Evolutionary conservation across 2,888 invertebrate species (phyloP).

Genomic region (Leptura quadrifasciata): DNA sequence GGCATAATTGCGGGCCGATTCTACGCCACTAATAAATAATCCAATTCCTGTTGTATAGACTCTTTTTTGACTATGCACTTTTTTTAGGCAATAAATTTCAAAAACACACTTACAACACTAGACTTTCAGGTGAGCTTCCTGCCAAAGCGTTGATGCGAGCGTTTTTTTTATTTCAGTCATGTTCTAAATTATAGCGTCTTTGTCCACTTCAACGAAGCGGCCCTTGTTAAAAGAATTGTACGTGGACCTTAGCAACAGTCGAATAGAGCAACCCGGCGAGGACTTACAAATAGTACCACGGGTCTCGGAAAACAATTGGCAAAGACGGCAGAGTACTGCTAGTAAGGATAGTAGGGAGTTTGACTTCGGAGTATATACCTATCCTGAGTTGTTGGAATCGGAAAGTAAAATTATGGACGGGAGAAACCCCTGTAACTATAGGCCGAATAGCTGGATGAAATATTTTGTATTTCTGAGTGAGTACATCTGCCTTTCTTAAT

Average conservation of each 20-base stretch:
- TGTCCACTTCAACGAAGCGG: neutral
- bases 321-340: constrained; percentile 29
- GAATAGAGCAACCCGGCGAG: neutral
- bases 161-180: constrained; percentile 19
- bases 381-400: constrained; percentile 3
- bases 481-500: neutral
- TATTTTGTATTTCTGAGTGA: constrained; percentile 25
- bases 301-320: neutral
- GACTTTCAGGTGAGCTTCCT: constrained; percentile 41
- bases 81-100: constrained; percentile 37
- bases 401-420: neutral
- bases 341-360: constrained; percentile 46
- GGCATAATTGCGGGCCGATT: too few species aligned
- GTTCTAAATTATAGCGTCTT: constrained; percentile 22
- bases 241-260: constrained; percentile 43
- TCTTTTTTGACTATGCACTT: neutral
- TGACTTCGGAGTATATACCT: constrained; percentile 20
- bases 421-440: constrained; percentile 6
- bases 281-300: neutral
- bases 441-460: constrained; percentile 25
- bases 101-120: constrained; percentile 42
- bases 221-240: constrained; percentile 29
- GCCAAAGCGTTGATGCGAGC: neutral
- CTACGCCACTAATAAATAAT: too few species aligned
- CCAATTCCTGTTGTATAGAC: too few species aligned